phyloP scores from a whole-genome alignment of 2,797 vertebrate genomes.

The Gobio occitaniae region DNA sequence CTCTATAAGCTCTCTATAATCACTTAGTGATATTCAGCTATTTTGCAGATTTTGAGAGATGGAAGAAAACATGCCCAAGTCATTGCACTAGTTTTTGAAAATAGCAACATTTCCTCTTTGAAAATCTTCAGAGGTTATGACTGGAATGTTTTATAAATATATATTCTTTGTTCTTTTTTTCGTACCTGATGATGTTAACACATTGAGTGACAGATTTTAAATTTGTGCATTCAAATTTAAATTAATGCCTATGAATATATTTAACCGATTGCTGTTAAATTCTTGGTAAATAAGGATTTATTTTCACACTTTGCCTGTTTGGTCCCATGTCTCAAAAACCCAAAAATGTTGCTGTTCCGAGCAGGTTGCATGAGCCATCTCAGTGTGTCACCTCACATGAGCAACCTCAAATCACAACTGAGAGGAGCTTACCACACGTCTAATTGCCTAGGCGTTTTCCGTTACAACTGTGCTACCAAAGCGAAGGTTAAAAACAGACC shows the following conservation, averaged over 20 bases:
- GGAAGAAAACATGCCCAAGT: background rate
- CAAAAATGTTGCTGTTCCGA: background rate
- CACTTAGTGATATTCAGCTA: background rate
- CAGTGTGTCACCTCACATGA: slow-evolving; percentile 54
- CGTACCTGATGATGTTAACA: no score
- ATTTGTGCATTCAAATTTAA: background rate
- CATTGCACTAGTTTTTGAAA: background rate
- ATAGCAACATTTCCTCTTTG: background rate
- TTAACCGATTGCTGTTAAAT: background rate
- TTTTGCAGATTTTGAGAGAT: background rate
- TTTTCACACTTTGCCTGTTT: background rate
- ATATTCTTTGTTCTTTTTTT: background rate
- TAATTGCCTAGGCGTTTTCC: slow-evolving; percentile 63
- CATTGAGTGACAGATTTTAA: background rate
- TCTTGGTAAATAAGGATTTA: no score
- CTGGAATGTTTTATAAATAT: background rate
- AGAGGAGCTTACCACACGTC: slow-evolving; percentile 47
- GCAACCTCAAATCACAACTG: slow-evolving; percentile 59
- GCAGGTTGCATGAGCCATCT: background rate
- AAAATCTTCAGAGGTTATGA: background rate
- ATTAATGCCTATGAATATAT: background rate
- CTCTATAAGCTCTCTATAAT: background rate
- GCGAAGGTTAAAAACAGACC: slow-evolving; percentile 60
- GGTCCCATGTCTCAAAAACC: background rate
- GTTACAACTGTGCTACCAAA: slow-evolving; percentile 59